phyloP scores from a whole-genome alignment of 2,797 vertebrate genomes.

The Artibeus jamaicensis region DNA sequence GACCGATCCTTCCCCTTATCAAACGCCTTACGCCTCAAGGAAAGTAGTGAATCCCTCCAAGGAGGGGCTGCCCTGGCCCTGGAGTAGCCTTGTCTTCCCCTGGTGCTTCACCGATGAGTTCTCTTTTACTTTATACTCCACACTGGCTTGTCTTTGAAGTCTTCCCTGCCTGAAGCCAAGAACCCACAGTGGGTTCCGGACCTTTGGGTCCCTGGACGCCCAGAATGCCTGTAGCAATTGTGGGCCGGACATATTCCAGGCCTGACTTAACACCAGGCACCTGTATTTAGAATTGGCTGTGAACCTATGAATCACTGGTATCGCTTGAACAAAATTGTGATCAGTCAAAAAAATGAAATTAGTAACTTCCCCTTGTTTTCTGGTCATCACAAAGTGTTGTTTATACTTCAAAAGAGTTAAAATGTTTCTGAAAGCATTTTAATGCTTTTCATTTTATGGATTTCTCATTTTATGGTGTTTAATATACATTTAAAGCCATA shows the following conservation, averaged over 20 bases:
- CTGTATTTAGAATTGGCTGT: not conserved
- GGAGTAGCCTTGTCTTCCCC: too few relatives aligned
- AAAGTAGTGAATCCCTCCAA: not conserved
- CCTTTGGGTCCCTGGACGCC: not conserved
- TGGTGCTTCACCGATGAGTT: not conserved
- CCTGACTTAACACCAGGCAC: not conserved
- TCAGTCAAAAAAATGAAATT: not conserved
- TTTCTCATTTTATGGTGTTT: conserved; percentile 24
- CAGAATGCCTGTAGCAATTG: fast-evolving
- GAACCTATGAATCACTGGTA: not conserved
- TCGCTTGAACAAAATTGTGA: not conserved
- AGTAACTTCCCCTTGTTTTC: not conserved
- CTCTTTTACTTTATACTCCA: not conserved
- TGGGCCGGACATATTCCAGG: not conserved
- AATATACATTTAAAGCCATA: conserved; percentile 52
- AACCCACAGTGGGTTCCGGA: not conserved
- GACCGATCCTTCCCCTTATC: not conserved
- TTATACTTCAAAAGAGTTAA: not conserved
- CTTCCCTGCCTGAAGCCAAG: not conserved
- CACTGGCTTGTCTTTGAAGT: not conserved
- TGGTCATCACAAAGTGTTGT: not conserved
- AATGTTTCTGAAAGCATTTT: not conserved
- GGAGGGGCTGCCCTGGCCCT: not conserved
- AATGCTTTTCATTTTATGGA: conserved; percentile 4
- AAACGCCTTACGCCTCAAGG: not conserved